These are phyloP conservation scores for Diceros bicornis DNA, from an alignment of 2,797 vertebrate genomes.

Conservation along the genomic window DNA sequence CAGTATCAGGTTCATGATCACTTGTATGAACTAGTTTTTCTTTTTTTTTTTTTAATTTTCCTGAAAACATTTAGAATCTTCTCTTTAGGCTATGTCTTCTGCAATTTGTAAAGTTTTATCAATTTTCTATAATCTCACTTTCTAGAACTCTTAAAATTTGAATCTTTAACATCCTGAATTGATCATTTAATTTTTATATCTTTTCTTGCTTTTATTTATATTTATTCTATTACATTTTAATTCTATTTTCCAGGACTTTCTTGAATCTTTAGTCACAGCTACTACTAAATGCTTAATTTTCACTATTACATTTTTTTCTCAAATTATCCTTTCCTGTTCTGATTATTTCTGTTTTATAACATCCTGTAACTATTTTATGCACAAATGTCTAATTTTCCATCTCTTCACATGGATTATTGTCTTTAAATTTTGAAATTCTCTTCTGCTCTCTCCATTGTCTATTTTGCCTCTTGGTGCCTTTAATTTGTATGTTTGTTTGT, in stretches of 20 bases:
- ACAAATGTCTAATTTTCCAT: not conserved
- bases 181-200: not conserved
- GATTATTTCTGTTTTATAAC: not conserved
- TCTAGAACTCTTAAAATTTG: not conserved
- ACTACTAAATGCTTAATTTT: not conserved
- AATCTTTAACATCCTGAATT: not conserved
- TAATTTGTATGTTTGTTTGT: not conserved
- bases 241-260: not conserved
- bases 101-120: not conserved
- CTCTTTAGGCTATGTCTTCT: not conserved
- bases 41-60: not conserved
- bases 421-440: not conserved
- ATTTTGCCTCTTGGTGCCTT: not conserved
- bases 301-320: not conserved
- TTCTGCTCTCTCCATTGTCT: not conserved
- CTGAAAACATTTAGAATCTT: not conserved
- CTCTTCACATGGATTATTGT: not conserved
- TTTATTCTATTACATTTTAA: not conserved
- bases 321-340: not conserved
- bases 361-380: not conserved
- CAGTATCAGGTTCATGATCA: not conserved
- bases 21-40: not conserved
- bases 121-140: not conserved
- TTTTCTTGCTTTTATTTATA: not conserved
- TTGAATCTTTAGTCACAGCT: not conserved